Conservation (phyloP, 2,113 vertebrate genomes). For the Erinaceus europaeus region DNA sequence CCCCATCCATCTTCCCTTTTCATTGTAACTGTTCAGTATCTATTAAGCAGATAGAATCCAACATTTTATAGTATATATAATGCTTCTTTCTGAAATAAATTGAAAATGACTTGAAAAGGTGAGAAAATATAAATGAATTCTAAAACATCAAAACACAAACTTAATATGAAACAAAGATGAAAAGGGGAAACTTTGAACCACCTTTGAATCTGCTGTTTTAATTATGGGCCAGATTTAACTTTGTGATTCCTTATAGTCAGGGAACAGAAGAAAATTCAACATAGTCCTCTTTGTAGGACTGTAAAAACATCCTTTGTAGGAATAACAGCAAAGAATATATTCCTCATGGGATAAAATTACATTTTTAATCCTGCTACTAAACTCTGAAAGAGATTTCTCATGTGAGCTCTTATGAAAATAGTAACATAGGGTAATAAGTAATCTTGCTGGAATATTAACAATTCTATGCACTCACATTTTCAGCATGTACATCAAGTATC, state of each 20-base stretch:
- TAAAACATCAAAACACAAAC: not conserved
- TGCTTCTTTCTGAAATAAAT: not conserved
- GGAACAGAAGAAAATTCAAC: not conserved
- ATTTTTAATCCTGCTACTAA: not conserved
- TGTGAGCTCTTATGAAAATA: not conserved
- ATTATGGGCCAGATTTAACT: slow-evolving; percentile 19
- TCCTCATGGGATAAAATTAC: not conserved
- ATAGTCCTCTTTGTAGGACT: not conserved
- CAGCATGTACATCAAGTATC: not conserved
- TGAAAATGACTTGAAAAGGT: not conserved
- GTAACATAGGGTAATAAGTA: not conserved
- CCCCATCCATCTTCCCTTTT: not conserved
- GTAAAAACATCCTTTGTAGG: too few relatives aligned
- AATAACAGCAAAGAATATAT: not conserved
- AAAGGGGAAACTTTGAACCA: not conserved
- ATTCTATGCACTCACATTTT: not conserved
- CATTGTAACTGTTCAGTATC: not conserved
- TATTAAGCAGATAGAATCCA: not conserved
- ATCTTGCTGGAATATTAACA: not conserved
- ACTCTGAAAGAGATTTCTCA: slow-evolving; percentile 26
- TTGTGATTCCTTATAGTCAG: not conserved
- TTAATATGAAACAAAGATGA: not conserved
- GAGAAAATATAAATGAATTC: not conserved
- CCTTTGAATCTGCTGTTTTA: not conserved
- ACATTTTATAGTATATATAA: not conserved